Percentiles rank a stretch among this genome's conserved stretches.
phyloP scores from a whole-genome alignment of 2,888 invertebrate genomes.

The Heliconius hortense region DNA sequence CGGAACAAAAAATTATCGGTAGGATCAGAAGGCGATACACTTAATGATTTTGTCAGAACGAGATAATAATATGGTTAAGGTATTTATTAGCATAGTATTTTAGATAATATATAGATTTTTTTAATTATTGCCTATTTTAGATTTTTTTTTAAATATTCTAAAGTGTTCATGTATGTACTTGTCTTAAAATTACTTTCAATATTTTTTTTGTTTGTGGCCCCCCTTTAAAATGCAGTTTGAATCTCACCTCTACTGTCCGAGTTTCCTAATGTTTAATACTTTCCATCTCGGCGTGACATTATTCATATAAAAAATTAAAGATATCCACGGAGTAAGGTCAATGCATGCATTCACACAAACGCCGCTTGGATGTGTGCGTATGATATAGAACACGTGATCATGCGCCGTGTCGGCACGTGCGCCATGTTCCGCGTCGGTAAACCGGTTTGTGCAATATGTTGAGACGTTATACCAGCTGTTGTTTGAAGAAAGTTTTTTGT shows the following conservation, averaged over 20 bases:
- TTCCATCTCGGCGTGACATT: neutral
- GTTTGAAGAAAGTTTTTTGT: conserved; percentile 2
- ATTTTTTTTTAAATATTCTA: too few relatives aligned
- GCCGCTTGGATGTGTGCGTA: conserved; percentile 27
- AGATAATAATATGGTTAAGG: neutral
- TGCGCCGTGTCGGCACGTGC: conserved; percentile 60
- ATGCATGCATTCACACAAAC: neutral
- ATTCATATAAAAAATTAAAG: neutral
- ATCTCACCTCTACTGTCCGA: neutral
- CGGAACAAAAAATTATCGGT: conserved; percentile 4
- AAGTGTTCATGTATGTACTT: too few relatives aligned
- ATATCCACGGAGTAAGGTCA: neutral
- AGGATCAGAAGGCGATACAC: conserved; percentile 4
- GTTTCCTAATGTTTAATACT: neutral
- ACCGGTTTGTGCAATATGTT: conserved; percentile 51
- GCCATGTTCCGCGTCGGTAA: conserved; percentile 54
- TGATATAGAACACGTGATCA: conserved; percentile 53
- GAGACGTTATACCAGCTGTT: conserved; percentile 34
- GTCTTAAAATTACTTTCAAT: too few relatives aligned
- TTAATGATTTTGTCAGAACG: neutral
- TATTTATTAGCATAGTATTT: neutral
- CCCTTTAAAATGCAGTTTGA: neutral
- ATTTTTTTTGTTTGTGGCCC: neutral
- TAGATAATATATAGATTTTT: neutral
- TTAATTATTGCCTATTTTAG: neutral